A percentile compares a stretch with the other conserved stretches of the same genome.
phyloP scores from a whole-genome alignment of 2,888 invertebrate species.

The Stenurella melanura region DNA sequence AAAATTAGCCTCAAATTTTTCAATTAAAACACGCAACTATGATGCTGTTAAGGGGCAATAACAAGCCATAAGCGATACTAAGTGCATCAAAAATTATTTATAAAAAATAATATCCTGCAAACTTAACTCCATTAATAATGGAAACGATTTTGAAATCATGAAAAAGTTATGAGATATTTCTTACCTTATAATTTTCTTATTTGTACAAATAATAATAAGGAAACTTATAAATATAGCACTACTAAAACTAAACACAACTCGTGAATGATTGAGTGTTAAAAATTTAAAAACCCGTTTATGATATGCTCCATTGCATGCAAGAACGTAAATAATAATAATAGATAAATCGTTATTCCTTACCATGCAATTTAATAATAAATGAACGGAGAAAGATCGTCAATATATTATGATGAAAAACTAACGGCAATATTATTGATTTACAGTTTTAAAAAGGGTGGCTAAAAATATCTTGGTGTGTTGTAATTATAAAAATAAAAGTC shows the following conservation, averaged over 20 bases:
- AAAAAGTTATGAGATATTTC: neutral
- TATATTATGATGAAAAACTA: neutral
- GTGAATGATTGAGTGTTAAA: constrained; percentile 4
- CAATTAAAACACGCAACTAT: no score
- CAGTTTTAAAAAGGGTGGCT: neutral
- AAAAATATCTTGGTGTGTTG: neutral
- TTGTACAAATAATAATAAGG: neutral
- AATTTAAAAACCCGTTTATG: constrained; percentile 4
- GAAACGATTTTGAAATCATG: no score
- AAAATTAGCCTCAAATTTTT: no score
- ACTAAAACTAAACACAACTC: constrained; percentile 1
- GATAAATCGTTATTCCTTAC: neutral
- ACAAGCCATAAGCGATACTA: no score
- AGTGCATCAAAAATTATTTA: no score
- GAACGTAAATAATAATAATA: constrained; percentile 1
- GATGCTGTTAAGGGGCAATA: no score
- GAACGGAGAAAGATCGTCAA: neutral
- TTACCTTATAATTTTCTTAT: neutral
- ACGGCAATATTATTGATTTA: neutral
- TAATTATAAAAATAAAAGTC: neutral
- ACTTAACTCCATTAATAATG: no score
- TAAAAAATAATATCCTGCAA: no score
- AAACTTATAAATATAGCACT: neutral
- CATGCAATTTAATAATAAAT: neutral
- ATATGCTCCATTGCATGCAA: neutral